Conservation (phyloP, 2,113 vertebrate species). For the Mobula birostris region DNA sequence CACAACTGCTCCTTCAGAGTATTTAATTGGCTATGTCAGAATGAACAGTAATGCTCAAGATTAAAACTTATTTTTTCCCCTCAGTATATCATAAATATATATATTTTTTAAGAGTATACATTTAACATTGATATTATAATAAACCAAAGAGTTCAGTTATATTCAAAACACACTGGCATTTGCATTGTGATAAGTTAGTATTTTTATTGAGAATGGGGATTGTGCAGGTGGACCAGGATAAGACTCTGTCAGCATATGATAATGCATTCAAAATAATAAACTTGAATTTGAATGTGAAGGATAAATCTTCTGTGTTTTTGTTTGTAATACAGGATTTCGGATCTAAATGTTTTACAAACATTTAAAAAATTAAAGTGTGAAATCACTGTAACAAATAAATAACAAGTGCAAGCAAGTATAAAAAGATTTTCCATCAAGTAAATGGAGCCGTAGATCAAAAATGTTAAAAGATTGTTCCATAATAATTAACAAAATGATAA, state of each 20-base stretch:
- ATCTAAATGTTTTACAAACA: slow-evolving; percentile 6
- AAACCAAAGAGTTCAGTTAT: not conserved
- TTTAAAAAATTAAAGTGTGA: not conserved
- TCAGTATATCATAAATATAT: not conserved
- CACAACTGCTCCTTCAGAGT: not conserved
- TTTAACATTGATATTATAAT: not conserved
- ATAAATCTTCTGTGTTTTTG: not conserved
- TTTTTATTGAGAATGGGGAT: slow-evolving; percentile 16
- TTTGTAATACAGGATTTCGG: not conserved
- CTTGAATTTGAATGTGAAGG: not conserved
- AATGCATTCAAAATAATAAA: not conserved
- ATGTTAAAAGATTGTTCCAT: not conserved
- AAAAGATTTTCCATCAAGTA: slow-evolving; percentile 23
- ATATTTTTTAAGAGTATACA: not conserved
- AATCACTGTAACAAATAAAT: slow-evolving; percentile 33
- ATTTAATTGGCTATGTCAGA: too few relatives aligned
- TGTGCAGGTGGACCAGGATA: not conserved
- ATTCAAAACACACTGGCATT: not conserved
- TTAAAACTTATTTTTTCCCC: not conserved
- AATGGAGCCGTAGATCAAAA: slow-evolving; percentile 13
- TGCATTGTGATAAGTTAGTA: not conserved
- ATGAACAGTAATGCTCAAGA: not conserved
- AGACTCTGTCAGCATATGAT: not conserved
- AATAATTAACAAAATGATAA: slow-evolving; percentile 32
- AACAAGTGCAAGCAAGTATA: slow-evolving; percentile 18